Percentiles rank a stretch among this genome's conserved stretches.
These are phyloP conservation scores for Monopterus albus DNA, from an alignment of 2,113 vertebrate species.

Conservation along the genomic window DNA sequence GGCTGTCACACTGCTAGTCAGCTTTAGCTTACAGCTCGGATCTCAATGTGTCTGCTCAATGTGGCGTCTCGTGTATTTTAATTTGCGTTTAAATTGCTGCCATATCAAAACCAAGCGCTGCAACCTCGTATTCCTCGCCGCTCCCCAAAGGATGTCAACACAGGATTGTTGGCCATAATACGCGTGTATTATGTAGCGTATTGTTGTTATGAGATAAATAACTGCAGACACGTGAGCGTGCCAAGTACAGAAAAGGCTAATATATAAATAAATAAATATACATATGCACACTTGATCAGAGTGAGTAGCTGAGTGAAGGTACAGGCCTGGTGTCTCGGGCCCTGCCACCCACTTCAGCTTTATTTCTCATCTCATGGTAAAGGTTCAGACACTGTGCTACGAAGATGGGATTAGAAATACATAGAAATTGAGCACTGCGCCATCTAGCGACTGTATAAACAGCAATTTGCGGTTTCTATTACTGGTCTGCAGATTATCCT, in stretches of 20 bases:
- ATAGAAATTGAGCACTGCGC: conserved; percentile 43
- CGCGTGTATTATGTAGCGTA: too few relatives aligned
- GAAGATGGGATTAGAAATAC: conserved; percentile 31
- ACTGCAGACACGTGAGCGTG: conserved; percentile 34
- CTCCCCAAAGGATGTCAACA: conserved; percentile 7
- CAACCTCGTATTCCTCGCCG: conserved; percentile 1
- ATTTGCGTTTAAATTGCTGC: not conserved
- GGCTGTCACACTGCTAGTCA: conserved; percentile 24
- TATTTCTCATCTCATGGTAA: conserved; percentile 25
- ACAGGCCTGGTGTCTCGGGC: conserved; percentile 31
- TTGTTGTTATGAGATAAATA: conserved; percentile 19
- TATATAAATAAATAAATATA: too few relatives aligned
- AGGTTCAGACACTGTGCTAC: conserved; percentile 52
- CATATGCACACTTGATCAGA: not conserved
- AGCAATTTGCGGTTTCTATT: conserved; percentile 1
- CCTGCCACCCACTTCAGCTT: conserved; percentile 35
- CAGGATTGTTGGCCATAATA: conserved; percentile 7
- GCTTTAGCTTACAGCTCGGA: conserved; percentile 4
- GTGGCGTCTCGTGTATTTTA: not conserved
- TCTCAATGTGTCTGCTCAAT: not conserved
- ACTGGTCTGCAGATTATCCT: conserved; percentile 29
- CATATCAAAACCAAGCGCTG: not conserved
- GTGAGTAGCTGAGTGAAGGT: not conserved
- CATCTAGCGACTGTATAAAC: conserved; percentile 53
- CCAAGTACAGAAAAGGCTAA: not conserved